Base-by-base conservation (phyloP, 2,888 invertebrate species). In the Polyommatus icarus region DNA sequence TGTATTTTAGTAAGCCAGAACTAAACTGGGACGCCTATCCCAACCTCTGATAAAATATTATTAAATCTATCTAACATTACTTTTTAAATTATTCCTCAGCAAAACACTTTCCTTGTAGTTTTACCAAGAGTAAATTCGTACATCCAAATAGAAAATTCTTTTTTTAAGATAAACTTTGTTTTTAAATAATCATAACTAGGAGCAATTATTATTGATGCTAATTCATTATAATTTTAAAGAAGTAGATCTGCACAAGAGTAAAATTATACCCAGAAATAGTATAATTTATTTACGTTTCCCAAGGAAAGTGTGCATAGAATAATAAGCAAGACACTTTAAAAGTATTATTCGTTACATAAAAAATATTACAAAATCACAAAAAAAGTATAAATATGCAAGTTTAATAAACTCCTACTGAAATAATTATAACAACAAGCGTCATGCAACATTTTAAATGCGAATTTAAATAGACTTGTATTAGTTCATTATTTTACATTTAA, bases 371-470 rank as follows among this genome's bases (percentile, higher is more conserved):
- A 50, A 75, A 75, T 75, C 50, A 75, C 54, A 50, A 54, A 75
- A 73, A 75, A 75, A 20, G 24, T 46, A 73, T 73, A 73, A 73
- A 73, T 73, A 73, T 32, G 32, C 3, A 32, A 24, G n/a, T 50
- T 46, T 29, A 75, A 75, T 54, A 50, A 75, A 54, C 75, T 75
- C 54, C 75, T 15, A 50, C 24, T 15, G 29, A 54, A 40, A 75
- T 75, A 40, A 75, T 75, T 50, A 75, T 50, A 54, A 50, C 46
- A 75, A 75, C 54, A 54, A 75, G 75, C 75, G 15, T 29, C 75
- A 75, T 75, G 54, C 54, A 54, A 75, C 75, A 75, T 75, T 73
- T 73, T 75, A 75, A 75, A 75, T 75, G 75, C 75, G 75, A 54
- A 75, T 75, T 75, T 18, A 75, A 54, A 75, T 72, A 71, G 18